Evolutionary conservation across 2,888 invertebrate species (phyloP).

Genomic region (Drosophila rellima): DNA sequence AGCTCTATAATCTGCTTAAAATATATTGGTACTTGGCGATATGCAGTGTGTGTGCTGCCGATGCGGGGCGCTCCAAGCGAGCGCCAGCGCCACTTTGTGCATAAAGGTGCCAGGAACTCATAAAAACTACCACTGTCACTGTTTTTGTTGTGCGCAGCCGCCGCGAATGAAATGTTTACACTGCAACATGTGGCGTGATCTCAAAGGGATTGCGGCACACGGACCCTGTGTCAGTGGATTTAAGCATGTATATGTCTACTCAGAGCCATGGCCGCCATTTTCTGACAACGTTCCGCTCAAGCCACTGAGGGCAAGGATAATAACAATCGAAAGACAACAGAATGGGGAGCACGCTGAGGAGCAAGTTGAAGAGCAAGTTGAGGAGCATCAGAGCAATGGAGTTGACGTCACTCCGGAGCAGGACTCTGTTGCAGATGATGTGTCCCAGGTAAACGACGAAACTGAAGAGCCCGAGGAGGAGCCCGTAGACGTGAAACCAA

Average conservation of each 20-base stretch:
- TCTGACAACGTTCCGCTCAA: conserved; percentile 10
- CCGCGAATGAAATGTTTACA: conserved; percentile 45
- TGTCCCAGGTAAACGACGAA: neutral
- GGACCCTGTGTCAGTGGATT: neutral
- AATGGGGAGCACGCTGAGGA: neutral
- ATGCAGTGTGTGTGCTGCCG: conserved; percentile 32
- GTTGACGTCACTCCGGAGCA: neutral
- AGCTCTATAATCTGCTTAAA: neutral
- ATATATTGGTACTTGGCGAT: neutral
- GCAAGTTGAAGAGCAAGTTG: neutral
- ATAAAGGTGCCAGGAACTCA: neutral
- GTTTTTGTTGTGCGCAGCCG: conserved; percentile 48
- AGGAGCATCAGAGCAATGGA: neutral
- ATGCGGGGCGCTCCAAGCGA: conserved; percentile 13
- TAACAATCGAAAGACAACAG: neutral
- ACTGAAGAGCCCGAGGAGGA: neutral
- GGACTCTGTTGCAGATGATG: neutral
- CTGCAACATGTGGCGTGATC: conserved; percentile 30
- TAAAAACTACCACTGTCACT: conserved; percentile 19
- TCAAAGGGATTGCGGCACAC: conserved; percentile 20
- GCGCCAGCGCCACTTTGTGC: neutral
- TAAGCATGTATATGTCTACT: conserved; percentile 34
- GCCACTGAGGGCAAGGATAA: neutral
- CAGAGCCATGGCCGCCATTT: conserved; percentile 51
- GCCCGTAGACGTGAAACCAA: conserved; percentile 15